Evolutionary conservation across 2,888 invertebrate species (phyloP).

Genomic region (Nudaria mundana): DNA sequence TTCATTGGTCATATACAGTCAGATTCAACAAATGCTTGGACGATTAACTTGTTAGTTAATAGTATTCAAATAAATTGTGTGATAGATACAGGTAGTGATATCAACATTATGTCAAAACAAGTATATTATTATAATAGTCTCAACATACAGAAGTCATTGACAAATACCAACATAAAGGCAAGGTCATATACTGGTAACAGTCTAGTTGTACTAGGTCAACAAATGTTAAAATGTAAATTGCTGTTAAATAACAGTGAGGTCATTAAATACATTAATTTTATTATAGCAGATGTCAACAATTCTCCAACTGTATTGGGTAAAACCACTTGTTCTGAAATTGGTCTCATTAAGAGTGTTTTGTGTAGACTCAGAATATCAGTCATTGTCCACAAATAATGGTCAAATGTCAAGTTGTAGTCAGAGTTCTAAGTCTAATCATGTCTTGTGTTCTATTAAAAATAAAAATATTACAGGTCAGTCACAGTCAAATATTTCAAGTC

Average conservation of each 20-base stretch:
- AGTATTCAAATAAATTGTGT: background rate
- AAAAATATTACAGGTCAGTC: too few relatives aligned
- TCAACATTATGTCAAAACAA: background rate
- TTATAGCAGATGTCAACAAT: background rate
- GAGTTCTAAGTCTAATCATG: too few relatives aligned
- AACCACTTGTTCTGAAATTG: background rate
- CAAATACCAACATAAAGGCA: background rate
- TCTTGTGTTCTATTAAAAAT: too few relatives aligned
- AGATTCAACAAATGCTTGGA: background rate
- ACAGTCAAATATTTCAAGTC: background rate
- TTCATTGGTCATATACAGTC: conserved; percentile 18
- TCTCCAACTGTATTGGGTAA: background rate
- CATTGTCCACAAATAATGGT: background rate
- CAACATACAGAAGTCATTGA: background rate
- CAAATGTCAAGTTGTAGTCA: background rate
- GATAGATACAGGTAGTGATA: background rate
- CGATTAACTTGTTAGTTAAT: background rate
- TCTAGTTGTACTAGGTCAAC: background rate
- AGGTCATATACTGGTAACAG: background rate
- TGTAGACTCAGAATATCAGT: background rate
- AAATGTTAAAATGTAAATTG: background rate
- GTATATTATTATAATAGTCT: background rate
- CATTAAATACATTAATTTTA: background rate
- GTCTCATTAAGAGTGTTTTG: background rate
- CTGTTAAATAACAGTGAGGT: background rate